Evolutionary conservation across 2,113 vertebrate species (phyloP).

Genomic region (Apistogramma diplotaenia): DNA sequence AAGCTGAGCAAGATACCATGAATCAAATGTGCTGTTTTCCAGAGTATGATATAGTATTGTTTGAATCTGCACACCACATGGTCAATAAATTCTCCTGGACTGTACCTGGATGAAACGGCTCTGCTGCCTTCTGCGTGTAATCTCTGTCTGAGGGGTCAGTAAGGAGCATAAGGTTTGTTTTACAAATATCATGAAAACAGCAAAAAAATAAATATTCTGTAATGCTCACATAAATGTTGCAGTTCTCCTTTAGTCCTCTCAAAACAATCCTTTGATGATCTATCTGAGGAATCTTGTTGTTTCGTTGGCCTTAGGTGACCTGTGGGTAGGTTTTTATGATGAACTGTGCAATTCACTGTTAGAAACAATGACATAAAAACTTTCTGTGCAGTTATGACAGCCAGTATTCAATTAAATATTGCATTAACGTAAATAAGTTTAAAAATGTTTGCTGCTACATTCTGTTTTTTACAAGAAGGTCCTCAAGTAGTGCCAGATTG

Average conservation of each 20-base stretch:
- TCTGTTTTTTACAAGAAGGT: slow-evolving; percentile 14
- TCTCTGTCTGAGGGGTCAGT: neutral
- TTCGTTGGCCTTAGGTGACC: neutral
- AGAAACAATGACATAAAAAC: slow-evolving; percentile 2
- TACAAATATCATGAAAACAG: slow-evolving; percentile 17
- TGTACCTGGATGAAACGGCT: slow-evolving; percentile 52
- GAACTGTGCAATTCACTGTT: slow-evolving; percentile 3
- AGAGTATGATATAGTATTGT: slow-evolving; percentile 30
- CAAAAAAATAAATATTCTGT: slow-evolving; percentile 12
- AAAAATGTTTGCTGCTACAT: neutral
- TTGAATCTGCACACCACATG: slow-evolving; percentile 72
- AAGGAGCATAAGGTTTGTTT: neutral
- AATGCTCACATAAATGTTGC: neutral
- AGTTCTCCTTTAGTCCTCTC: neutral
- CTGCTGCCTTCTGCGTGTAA: neutral
- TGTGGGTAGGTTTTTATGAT: neutral
- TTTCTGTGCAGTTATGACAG: neutral
- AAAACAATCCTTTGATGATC: neutral
- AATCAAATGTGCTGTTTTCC: slow-evolving; percentile 65
- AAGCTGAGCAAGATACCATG: slow-evolving; percentile 51
- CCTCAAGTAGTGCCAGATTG: slow-evolving; percentile 25
- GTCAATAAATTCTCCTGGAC: slow-evolving; percentile 60
- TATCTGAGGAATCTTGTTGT: slow-evolving; percentile 17
- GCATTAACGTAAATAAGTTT: neutral
- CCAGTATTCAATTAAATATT: neutral